These are phyloP conservation scores for Creontiades dilutus DNA, from an alignment of 2,888 invertebrate genomes.

Conservation along the genomic window DNA sequence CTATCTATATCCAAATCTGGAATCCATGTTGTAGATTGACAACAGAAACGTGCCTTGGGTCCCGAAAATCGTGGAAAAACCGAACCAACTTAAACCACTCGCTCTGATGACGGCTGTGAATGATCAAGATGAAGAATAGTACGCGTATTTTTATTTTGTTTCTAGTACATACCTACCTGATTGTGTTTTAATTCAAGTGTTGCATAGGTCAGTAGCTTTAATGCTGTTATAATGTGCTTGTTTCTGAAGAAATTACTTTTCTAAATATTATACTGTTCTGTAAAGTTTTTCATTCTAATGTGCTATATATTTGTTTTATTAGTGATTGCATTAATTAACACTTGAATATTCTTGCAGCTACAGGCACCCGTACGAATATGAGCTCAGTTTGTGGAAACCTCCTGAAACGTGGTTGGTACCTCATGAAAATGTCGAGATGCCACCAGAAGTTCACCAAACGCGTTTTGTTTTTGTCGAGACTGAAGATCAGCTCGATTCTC, in stretches of 20 bases:
- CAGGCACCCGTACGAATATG: slow-evolving; percentile 93
- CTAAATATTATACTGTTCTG: too few relatives aligned
- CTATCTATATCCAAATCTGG: too few relatives aligned
- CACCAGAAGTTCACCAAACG: slow-evolving; percentile 82
- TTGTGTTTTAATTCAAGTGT: too few relatives aligned
- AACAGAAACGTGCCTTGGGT: slow-evolving; percentile 88
- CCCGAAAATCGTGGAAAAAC: slow-evolving; percentile 91
- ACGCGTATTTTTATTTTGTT: slow-evolving; percentile 75
- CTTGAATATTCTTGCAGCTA: slow-evolving; percentile 80
- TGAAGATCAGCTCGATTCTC: slow-evolving; percentile 82
- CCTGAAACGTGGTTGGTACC: slow-evolving; percentile 80
- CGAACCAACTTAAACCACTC: slow-evolving; percentile 90
- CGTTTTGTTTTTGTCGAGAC: slow-evolving; percentile 85
- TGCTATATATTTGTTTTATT: too few relatives aligned
- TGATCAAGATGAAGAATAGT: slow-evolving; percentile 82
- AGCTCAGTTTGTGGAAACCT: slow-evolving; percentile 87
- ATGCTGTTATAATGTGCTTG: too few relatives aligned
- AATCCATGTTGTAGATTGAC: slow-evolving; percentile 81
- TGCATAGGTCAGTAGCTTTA: too few relatives aligned
- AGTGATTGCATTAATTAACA: too few relatives aligned
- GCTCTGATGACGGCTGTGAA: slow-evolving; percentile 86
- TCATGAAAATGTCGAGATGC: slow-evolving; percentile 79
- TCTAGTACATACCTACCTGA: too few relatives aligned
- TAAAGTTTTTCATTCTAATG: too few relatives aligned
- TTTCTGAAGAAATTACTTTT: too few relatives aligned